These are phyloP conservation scores for Morbakka virulenta DNA, from an alignment of 30 jellyfish, hydroid and myxozoan genomes.

Conservation along the genomic window DNA sequence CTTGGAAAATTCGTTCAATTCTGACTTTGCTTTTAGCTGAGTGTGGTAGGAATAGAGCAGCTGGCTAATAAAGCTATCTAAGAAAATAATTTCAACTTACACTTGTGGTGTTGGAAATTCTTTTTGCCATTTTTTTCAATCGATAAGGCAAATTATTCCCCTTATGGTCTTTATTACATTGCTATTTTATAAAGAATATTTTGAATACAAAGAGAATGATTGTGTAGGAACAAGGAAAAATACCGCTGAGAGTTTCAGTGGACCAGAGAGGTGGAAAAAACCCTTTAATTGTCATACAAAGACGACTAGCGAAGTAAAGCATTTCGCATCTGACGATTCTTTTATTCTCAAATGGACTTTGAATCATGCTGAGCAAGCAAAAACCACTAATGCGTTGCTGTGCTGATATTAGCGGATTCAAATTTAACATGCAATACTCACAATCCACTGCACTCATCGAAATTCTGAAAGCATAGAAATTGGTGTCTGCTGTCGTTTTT, in stretches of 20 bases:
- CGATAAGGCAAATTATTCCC: background rate
- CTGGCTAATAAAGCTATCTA: background rate
- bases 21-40: too few relatives aligned
- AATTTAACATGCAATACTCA: background rate
- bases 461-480: conserved; percentile 21
- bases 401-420: background rate
- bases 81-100: background rate
- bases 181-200: too few relatives aligned
- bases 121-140: background rate
- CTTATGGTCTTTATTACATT: too few relatives aligned
- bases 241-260: too few relatives aligned
- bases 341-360: conserved; percentile 38
- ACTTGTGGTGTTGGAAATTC: background rate
- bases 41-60: too few relatives aligned
- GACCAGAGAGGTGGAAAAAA: too few relatives aligned
- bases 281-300: conserved; percentile 30
- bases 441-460: conserved; percentile 15
- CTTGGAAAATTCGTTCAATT: too few relatives aligned
- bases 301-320: conserved; percentile 21
- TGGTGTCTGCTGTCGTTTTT: background rate
- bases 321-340: conserved; percentile 17
- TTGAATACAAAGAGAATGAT: too few relatives aligned
- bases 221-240: too few relatives aligned
- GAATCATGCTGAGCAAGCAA: conserved; percentile 45
- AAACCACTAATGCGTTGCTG: conserved; percentile 18